phyloP scores from a whole-genome alignment of 2,888 invertebrate species.

The Rhamnusium bicolor region DNA sequence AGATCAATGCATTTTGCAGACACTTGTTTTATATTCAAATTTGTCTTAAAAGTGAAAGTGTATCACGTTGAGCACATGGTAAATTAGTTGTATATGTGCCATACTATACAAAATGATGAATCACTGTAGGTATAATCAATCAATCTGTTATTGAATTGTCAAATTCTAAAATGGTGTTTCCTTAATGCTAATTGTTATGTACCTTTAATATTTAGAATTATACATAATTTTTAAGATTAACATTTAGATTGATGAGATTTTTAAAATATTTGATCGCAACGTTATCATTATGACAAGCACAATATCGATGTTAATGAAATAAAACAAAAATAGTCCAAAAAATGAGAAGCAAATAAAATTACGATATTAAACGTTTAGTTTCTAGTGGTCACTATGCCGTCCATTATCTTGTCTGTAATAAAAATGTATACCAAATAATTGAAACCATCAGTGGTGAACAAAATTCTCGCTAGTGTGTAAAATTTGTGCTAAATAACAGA shows the following conservation, averaged over 20 bases:
- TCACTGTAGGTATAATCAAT: conserved; percentile 40
- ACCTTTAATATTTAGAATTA: conserved; percentile 20
- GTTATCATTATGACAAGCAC: too few relatives aligned
- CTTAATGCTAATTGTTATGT: conserved; percentile 19
- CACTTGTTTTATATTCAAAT: not conserved
- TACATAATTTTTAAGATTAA: not conserved
- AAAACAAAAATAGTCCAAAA: too few relatives aligned
- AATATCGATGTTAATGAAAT: too few relatives aligned
- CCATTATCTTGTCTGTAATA: too few relatives aligned
- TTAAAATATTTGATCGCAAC: too few relatives aligned
- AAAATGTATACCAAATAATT: too few relatives aligned
- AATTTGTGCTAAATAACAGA: too few relatives aligned
- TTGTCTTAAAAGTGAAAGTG: conserved; percentile 15
- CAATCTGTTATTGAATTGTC: conserved; percentile 42
- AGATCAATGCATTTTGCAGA: not conserved
- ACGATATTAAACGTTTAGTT: too few relatives aligned
- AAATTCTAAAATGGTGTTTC: conserved; percentile 10
- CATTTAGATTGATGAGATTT: conserved; percentile 3
- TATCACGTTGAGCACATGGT: not conserved
- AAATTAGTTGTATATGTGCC: not conserved
- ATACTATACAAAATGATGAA: conserved; percentile 47
- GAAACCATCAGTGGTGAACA: too few relatives aligned
- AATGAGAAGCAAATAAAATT: too few relatives aligned
- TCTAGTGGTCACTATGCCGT: too few relatives aligned
- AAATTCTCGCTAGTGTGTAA: too few relatives aligned